These are phyloP conservation scores for Crocidura indochinensis DNA, from an alignment of 2,797 vertebrate species.

Conservation along the genomic window DNA sequence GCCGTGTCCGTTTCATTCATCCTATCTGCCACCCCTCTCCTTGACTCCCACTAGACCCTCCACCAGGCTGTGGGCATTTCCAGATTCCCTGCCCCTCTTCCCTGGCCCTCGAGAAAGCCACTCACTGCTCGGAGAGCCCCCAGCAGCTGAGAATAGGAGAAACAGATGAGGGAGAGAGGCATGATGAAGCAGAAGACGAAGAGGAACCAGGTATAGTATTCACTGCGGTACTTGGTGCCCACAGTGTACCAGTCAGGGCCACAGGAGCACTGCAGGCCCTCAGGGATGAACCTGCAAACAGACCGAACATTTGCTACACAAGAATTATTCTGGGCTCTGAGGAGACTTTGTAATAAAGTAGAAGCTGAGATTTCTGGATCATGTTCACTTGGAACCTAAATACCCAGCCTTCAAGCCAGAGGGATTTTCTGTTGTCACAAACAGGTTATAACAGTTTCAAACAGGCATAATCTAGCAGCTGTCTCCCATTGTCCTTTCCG, in stretches of 20 bases:
- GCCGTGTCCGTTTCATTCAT: neutral
- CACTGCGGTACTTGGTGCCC: constrained; percentile 90
- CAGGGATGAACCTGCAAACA: constrained; percentile 90
- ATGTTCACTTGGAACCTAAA: constrained; percentile 7
- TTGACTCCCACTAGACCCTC: neutral
- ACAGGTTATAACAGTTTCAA: neutral
- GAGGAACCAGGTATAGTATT: constrained; percentile 92
- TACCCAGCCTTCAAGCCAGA: neutral
- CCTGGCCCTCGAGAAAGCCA: constrained; percentile 58
- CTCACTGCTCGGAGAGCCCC: constrained; percentile 90
- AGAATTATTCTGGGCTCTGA: neutral
- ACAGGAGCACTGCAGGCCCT: constrained; percentile 93
- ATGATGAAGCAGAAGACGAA: constrained; percentile 92
- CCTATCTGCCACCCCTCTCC: neutral
- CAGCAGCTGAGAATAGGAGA: constrained; percentile 91
- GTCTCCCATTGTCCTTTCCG: neutral
- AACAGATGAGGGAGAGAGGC: constrained; percentile 90
- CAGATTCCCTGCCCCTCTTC: neutral
- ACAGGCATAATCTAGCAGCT: neutral
- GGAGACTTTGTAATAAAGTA: neutral
- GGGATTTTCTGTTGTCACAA: neutral
- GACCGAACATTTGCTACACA: neutral
- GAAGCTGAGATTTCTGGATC: constrained; percentile 4
- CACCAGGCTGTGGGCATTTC: neutral
- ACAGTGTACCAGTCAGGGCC: constrained; percentile 94